Evolutionary conservation across 2,113 vertebrate species (phyloP).

Genomic region (Corythaixoides concolor): DNA sequence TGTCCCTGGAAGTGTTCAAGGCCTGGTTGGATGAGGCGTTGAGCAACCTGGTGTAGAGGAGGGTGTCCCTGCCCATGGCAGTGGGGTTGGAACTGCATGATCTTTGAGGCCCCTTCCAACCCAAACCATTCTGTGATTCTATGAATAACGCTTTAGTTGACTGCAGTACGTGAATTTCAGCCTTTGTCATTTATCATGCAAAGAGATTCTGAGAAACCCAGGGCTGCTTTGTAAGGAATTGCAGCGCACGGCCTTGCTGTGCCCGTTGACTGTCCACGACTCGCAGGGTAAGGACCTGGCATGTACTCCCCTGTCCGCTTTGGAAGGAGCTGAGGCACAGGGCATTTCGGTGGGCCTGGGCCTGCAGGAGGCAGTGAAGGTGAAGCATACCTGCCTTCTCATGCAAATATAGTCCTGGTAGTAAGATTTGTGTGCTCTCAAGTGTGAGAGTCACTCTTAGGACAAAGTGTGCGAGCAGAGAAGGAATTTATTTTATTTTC

Average conservation of each 20-base stretch:
- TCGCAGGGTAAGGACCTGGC: fast-evolving
- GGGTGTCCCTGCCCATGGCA: too few species aligned
- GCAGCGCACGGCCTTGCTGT: neutral
- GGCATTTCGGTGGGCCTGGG: neutral
- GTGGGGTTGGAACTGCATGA: too few species aligned
- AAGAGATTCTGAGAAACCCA: neutral
- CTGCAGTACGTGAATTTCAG: neutral
- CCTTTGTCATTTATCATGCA: neutral
- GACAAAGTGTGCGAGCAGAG: neutral
- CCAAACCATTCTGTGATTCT: too few species aligned
- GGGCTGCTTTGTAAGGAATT: neutral
- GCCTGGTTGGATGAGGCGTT: too few species aligned
- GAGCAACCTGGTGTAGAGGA: too few species aligned
- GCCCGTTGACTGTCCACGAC: neutral
- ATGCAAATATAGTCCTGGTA: neutral
- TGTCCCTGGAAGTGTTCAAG: too few species aligned
- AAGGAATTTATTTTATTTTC: neutral
- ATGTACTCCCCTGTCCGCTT: fast-evolving
- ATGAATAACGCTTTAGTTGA: neutral
- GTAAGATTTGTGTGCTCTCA: fast-evolving
- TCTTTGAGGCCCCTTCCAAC: too few species aligned
- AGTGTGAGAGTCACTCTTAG: neutral
- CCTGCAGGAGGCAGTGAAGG: neutral
- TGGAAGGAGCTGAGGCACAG: neutral
- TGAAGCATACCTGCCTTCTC: neutral